Conservation (phyloP, 1,140 invertebrate species). For the Cotesia typhae region DNA sequence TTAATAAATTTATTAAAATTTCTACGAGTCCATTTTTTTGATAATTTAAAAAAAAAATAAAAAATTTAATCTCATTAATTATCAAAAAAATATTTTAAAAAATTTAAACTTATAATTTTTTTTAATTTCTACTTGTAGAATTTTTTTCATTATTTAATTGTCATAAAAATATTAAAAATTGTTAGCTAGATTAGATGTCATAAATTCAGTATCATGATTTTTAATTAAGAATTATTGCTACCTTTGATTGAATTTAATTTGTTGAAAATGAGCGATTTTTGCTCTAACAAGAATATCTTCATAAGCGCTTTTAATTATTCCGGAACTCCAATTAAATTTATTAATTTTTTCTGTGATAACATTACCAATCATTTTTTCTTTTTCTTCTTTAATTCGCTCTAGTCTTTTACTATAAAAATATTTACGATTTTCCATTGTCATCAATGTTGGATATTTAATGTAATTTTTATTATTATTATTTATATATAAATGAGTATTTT, state of each 20-base stretch:
- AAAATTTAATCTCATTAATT: no score
- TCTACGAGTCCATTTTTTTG: no score
- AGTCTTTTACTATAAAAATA: conserved; percentile 31
- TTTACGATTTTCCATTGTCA: conserved; percentile 47
- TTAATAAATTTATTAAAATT: no score
- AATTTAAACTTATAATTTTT: no score
- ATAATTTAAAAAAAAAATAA: no score
- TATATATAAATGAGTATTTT: no score
- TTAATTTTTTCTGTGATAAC: conserved; percentile 24
- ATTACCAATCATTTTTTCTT: conserved; percentile 21
- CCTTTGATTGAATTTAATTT: conserved; percentile 36
- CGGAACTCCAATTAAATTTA: conserved; percentile 27
- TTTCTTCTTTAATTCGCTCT: conserved; percentile 27
- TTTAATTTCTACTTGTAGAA: no score
- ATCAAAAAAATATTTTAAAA: no score
- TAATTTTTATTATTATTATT: no score
- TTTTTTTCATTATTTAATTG: no score
- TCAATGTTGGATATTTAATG: conserved; percentile 18
- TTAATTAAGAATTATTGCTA: background rate
- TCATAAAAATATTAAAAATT: no score
- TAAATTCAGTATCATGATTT: background rate
- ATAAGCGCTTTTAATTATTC: conserved; percentile 40
- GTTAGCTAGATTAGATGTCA: no score
- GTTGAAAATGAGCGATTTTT: conserved; percentile 38
- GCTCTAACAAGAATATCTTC: conserved; percentile 45